Evolutionary conservation across 2,797 vertebrate species (phyloP).

Genomic region (Etheostoma perlongum): DNA sequence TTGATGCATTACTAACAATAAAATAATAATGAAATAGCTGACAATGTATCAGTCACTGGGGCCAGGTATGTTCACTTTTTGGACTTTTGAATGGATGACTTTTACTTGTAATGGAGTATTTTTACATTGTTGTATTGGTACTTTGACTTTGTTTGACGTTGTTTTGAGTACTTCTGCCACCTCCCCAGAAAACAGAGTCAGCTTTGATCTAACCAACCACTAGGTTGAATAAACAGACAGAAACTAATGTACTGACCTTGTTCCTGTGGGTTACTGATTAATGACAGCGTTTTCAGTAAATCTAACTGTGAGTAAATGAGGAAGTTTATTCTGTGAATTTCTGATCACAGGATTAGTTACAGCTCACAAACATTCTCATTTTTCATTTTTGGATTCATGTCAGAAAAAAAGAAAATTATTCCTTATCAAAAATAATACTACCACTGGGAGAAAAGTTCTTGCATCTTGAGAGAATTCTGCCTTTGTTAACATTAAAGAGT

Average conservation of each 20-base stretch:
- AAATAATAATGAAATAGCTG: neutral
- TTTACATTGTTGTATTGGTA: neutral
- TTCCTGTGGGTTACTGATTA: constrained; percentile 41
- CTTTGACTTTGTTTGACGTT: neutral
- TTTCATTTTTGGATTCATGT: neutral
- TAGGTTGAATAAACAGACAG: constrained; percentile 11
- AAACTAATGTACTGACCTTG: neutral
- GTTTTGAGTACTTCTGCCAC: neutral
- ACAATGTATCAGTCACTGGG: neutral
- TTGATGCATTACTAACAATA: neutral
- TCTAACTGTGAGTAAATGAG: neutral
- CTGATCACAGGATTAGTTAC: neutral
- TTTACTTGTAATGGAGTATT: neutral
- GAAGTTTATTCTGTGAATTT: neutral
- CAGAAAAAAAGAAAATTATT: neutral
- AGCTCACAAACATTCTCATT: neutral
- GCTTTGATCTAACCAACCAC: neutral
- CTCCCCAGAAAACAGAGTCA: neutral
- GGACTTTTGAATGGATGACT: neutral
- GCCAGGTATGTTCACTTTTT: neutral
- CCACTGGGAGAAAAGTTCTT: no score
- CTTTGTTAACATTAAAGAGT: neutral
- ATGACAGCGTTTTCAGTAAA: neutral
- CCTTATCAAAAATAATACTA: no score
- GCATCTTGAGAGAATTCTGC: neutral